phyloP scores from a whole-genome alignment of 2,888 invertebrate genomes.

The Dione vanillae region DNA sequence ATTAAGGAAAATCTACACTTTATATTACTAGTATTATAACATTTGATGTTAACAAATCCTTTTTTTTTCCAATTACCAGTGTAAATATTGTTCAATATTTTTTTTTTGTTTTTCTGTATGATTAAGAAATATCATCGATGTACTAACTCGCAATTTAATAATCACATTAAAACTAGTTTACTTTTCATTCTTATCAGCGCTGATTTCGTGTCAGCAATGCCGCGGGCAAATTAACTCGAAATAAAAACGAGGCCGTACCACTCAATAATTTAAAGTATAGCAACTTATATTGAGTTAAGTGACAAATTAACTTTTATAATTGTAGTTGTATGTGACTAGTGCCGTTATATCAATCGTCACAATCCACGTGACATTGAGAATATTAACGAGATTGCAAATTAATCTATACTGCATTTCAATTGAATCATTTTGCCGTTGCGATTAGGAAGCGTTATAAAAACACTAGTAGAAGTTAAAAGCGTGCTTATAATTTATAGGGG shows the following conservation, averaged over 20 bases:
- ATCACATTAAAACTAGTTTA: conserved; percentile 15
- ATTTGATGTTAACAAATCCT: no score
- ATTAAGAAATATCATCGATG: neutral
- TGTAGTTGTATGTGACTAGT: neutral
- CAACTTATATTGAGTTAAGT: neutral
- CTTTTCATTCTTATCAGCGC: conserved; percentile 13
- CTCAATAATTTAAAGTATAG: neutral
- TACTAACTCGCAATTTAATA: neutral
- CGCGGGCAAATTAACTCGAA: conserved; percentile 19
- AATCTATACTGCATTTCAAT: conserved; percentile 41
- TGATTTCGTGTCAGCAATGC: conserved; percentile 8
- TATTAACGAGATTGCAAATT: conserved; percentile 45
- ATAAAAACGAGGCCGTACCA: conserved; percentile 16
- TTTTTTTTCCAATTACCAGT: no score
- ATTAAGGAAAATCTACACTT: no score
- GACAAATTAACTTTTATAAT: neutral
- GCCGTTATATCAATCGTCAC: conserved; percentile 13
- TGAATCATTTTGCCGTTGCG: conserved; percentile 30
- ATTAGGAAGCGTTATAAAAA: conserved; percentile 47
- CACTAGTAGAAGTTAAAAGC: conserved; percentile 24
- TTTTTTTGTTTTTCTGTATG: neutral
- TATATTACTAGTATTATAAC: no score
- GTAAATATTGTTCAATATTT: no score
- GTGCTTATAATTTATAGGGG: conserved; percentile 47
- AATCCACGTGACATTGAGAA: conserved; percentile 40